phyloP scores from a whole-genome alignment of 2,888 invertebrate species.

The Cyaniris semiargus region DNA sequence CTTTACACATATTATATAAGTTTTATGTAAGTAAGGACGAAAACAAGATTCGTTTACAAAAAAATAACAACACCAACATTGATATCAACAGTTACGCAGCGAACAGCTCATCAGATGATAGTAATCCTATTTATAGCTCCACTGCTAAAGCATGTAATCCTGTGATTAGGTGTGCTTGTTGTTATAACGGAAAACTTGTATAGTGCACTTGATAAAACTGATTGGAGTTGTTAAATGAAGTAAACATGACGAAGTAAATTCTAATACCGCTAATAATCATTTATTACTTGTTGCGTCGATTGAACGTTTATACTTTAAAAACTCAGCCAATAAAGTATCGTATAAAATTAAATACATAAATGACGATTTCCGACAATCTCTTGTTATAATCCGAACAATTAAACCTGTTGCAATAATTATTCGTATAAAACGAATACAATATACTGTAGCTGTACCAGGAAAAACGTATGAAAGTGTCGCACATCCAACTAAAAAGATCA shows the following conservation, averaged over 20 bases:
- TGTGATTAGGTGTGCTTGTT: conserved; percentile 22
- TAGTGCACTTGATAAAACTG: conserved; percentile 1
- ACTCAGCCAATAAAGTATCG: background rate
- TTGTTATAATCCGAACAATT: conserved; percentile 4
- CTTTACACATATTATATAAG: background rate
- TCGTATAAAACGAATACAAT: background rate
- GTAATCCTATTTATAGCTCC: conserved; percentile 29
- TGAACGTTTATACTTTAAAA: background rate
- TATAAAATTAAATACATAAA: background rate
- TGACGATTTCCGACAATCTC: background rate
- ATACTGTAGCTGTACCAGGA: background rate
- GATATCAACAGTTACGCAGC: conserved; percentile 7
- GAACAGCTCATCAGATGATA: conserved; percentile 24
- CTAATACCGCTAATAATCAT: background rate
- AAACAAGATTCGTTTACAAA: background rate
- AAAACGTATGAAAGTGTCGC: background rate
- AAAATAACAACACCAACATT: conserved; percentile 8
- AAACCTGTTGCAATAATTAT: background rate
- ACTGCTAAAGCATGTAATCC: conserved; percentile 19
- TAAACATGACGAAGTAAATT: background rate
- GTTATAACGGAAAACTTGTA: conserved; percentile 22
- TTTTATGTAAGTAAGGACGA: background rate
- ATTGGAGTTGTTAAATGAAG: background rate
- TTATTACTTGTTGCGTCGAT: background rate
- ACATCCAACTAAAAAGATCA: background rate